A percentile compares a stretch with the other conserved stretches of the same genome.
These are phyloP conservation scores for Pogoniulus pusillus DNA, from an alignment of 2,797 vertebrate genomes.

Conservation along the genomic window DNA sequence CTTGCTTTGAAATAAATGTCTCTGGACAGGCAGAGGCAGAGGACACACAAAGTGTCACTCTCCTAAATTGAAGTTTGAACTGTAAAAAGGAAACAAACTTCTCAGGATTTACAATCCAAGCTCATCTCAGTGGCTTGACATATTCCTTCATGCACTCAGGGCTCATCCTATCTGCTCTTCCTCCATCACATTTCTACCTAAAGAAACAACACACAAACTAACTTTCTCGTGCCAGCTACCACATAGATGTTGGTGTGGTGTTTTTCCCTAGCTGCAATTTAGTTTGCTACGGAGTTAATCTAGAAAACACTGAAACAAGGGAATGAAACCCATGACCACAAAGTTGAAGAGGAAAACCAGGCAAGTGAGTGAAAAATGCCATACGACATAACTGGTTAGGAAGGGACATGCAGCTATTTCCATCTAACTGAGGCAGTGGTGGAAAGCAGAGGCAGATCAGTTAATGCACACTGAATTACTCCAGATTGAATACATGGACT, in stretches of 20 bases:
- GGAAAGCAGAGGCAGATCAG: not conserved
- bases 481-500: not conserved
- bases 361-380: not conserved
- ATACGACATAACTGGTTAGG: not conserved
- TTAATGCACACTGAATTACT: not conserved
- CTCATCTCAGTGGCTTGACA: not conserved
- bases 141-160: not conserved
- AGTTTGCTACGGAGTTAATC: not conserved
- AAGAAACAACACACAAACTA: not conserved
- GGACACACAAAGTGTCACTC: not conserved
- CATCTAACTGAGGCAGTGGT: not conserved
- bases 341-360: not conserved
- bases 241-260: rapidly evolving
- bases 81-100: conserved; percentile 16
- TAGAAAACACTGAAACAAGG: not conserved
- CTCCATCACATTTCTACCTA: not conserved
- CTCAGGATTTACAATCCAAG: not conserved
- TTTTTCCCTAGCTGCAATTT: not conserved
- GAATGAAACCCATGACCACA: not conserved
- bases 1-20: conserved; percentile 33
- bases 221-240: not conserved
- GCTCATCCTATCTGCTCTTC: not conserved
- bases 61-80: not conserved
- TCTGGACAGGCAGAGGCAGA: not conserved
- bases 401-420: not conserved